These are phyloP conservation scores for Sarcophaga peregrina DNA, from an alignment of 1,140 invertebrate species.

Conservation along the genomic window DNA sequence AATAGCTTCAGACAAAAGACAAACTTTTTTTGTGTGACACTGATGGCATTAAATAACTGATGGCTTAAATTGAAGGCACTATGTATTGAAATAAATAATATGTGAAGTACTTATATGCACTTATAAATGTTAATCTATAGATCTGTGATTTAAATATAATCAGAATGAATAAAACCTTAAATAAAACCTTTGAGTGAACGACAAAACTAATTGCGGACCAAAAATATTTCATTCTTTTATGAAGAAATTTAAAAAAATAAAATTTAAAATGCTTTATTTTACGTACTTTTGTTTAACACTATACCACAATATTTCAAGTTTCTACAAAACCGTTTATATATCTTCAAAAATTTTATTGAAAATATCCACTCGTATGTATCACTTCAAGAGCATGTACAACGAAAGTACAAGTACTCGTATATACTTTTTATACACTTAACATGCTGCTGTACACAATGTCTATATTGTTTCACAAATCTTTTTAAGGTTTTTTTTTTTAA, in stretches of 20 bases:
- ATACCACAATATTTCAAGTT: too few relatives aligned
- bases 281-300: too few relatives aligned
- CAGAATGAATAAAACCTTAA: neutral
- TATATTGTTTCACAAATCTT: neutral
- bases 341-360: too few relatives aligned
- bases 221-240: too few relatives aligned
- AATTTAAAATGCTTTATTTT: too few relatives aligned
- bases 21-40: neutral
- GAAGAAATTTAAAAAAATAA: too few relatives aligned
- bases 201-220: too few relatives aligned
- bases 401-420: too few relatives aligned
- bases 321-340: too few relatives aligned
- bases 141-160: neutral
- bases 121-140: neutral
- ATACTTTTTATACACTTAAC: neutral
- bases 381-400: too few relatives aligned
- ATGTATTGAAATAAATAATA: slow-evolving; percentile 3
- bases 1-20: neutral
- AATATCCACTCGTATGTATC: too few relatives aligned
- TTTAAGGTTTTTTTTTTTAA: too few relatives aligned
- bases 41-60: neutral
- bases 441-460: neutral
- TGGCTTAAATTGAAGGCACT: neutral
- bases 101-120: neutral
- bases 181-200: neutral